These are phyloP conservation scores for Rhimphoctona megacephalus DNA, from an alignment of 2,888 invertebrate species.

Conservation along the genomic window DNA sequence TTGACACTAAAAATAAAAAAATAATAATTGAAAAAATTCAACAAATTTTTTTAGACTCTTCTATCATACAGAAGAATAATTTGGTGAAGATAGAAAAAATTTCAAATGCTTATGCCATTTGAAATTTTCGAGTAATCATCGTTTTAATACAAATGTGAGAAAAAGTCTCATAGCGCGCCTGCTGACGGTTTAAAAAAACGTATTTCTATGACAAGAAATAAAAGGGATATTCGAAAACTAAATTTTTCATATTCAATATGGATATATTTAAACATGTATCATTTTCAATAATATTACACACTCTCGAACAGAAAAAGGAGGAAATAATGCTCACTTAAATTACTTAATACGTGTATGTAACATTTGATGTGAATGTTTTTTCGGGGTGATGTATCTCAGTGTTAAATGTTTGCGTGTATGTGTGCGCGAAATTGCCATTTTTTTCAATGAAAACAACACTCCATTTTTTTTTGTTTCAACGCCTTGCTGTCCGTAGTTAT, in stretches of 20 bases:
- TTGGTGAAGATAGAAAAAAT: too few relatives aligned
- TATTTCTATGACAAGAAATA: neutral
- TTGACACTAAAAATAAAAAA: too few relatives aligned
- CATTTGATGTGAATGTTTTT: slow-evolving; percentile 54
- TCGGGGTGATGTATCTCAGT: slow-evolving; percentile 47
- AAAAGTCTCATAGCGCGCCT: too few relatives aligned
- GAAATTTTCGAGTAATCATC: too few relatives aligned
- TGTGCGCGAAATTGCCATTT: slow-evolving; percentile 44
- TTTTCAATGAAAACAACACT: slow-evolving; percentile 18
- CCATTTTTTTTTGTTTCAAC: neutral
- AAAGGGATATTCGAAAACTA: neutral
- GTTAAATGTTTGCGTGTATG: neutral
- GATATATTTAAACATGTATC: slow-evolving; percentile 58
- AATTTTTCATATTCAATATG: slow-evolving; percentile 40
- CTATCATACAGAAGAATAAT: too few relatives aligned
- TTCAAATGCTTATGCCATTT: too few relatives aligned
- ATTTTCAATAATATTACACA: slow-evolving; percentile 57
- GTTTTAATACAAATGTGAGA: too few relatives aligned
- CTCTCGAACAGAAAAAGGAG: slow-evolving; percentile 47
- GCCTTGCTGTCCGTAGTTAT: neutral
- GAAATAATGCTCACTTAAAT: slow-evolving; percentile 72
- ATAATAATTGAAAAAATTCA: too few relatives aligned
- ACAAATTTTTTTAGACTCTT: too few relatives aligned
- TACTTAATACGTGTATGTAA: slow-evolving; percentile 73
- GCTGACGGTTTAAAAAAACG: neutral